Evolutionary conservation across 2,888 invertebrate species (phyloP), one percentile per base, ranked within the genome.

Genomic region (Gortyna flavago): DNA sequence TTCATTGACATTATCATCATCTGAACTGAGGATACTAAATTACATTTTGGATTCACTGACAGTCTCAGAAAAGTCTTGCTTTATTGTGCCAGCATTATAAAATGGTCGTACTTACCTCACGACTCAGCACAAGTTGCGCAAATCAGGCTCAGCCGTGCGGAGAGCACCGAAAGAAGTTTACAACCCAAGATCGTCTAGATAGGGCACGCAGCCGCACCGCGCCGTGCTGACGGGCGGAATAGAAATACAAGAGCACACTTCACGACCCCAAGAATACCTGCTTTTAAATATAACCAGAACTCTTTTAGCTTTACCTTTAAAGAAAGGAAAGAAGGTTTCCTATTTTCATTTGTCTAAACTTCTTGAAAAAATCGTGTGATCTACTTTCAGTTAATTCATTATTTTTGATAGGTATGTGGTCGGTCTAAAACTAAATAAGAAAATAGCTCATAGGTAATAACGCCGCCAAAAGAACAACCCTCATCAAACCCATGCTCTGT

Each of bases 121-220:
- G 77, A 82, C 75, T 54, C 65, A 75, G 81, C 72, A 76, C 65
- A 70, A 74, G 48, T 74, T 54, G 51, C 35, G 48, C 79, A 79
- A 79, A 66, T 41, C 62, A 72, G 38, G n/a, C 65, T 44, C 66
- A 72, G 35, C 41, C 71, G 72, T 84, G 78, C 72, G 61, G 77
- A 84, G 88, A 82, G 85, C 86, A 87, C 80, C 72, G 77, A 80
- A 84, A 90, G 87, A 83, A 86, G 80, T 80, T 87, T 85, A 84
- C 86, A 90, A 87, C 80, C 86, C 81, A 59, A 89, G 93, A 93
- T 93, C 89, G 88, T 83, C 82, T 89, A 90, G 94, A 94, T 94
- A 93, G 77, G 86, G 87, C 94, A 94, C 90, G 88, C 86, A 72
- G 77, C 29, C 68, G 44, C 72, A 65, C 70, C 68, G 82, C 81